Percentiles rank a stretch among this genome's conserved stretches.
Evolutionary conservation across 2,888 invertebrate genomes (phyloP).

Genomic region (Perizoma flavofasciatum): DNA sequence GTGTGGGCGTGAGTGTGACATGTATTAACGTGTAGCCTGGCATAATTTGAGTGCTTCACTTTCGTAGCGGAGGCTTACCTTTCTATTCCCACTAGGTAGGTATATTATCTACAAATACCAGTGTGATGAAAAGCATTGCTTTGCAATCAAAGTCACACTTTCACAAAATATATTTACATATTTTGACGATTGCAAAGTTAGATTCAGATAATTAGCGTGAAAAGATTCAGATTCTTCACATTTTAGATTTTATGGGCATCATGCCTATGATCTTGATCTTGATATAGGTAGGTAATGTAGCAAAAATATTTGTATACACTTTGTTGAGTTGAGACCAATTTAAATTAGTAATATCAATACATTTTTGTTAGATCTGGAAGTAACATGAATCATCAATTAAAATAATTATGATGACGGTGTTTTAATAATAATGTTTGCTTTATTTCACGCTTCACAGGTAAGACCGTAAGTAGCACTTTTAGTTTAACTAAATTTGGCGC

Average conservation of each 20-base stretch:
- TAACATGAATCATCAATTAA: too few relatives aligned
- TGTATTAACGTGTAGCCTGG: too few relatives aligned
- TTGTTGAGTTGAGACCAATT: constrained; percentile 28
- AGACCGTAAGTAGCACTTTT: constrained; percentile 50
- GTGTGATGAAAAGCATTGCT: too few relatives aligned
- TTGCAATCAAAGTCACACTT: too few relatives aligned
- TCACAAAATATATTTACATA: too few relatives aligned
- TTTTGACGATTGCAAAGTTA: constrained; percentile 33
- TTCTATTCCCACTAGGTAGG: too few relatives aligned
- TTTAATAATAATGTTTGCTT: constrained; percentile 21
- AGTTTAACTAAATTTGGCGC: constrained; percentile 64
- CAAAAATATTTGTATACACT: constrained; percentile 34
- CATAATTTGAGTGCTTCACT: too few relatives aligned
- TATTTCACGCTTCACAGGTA: constrained; percentile 46
- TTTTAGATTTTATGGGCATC: constrained; percentile 31
- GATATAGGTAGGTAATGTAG: constrained; percentile 14
- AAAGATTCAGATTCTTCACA: constrained; percentile 31
- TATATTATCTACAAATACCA: too few relatives aligned
- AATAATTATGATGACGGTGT: background rate
- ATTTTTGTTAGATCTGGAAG: too few relatives aligned
- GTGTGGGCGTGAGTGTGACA: too few relatives aligned
- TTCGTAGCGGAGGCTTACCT: too few relatives aligned
- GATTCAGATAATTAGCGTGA: constrained; percentile 26
- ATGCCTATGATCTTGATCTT: constrained; percentile 40
- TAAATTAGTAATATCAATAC: constrained; percentile 25